phyloP scores from a whole-genome alignment of 2,888 invertebrate genomes.

The Ecliptopera silaceata region DNA sequence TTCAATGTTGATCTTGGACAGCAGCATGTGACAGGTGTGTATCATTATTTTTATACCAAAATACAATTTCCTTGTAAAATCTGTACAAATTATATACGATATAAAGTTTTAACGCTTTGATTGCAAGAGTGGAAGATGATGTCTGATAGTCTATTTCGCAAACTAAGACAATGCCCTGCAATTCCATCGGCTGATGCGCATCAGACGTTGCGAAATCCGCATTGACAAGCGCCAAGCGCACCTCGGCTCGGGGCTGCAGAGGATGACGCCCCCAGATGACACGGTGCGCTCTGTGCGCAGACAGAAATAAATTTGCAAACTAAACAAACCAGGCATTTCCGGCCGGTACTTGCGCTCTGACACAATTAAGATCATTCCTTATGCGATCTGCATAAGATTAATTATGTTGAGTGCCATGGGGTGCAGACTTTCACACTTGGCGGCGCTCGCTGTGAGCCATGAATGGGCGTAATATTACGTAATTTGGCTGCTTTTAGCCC shows the following conservation, averaged over 20 bases:
- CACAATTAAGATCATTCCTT: constrained; percentile 63
- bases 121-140: background rate
- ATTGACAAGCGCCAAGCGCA: constrained; percentile 67
- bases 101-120: background rate
- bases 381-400: constrained; percentile 42
- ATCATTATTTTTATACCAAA: constrained; percentile 43
- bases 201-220: constrained; percentile 63
- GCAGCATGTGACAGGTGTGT: constrained; percentile 56
- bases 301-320: constrained; percentile 78
- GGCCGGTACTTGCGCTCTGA: constrained; percentile 66
- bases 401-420: constrained; percentile 29
- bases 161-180: constrained; percentile 50
- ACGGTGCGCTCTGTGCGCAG: constrained; percentile 57
- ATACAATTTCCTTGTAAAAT: constrained; percentile 40
- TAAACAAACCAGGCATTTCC: constrained; percentile 79
- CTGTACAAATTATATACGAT: constrained; percentile 2
- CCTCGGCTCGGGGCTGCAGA: constrained; percentile 53
- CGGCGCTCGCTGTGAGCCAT: constrained; percentile 57
- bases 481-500: constrained; percentile 60
- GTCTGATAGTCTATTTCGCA: constrained; percentile 45
- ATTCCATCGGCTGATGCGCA: constrained; percentile 58
- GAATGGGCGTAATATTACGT: constrained; percentile 70
- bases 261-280: constrained; percentile 77
- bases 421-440: constrained; percentile 51
- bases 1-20: constrained; percentile 64